Conservation (phyloP, 1,140 invertebrate species). For the Chironomus tepperi region DNA sequence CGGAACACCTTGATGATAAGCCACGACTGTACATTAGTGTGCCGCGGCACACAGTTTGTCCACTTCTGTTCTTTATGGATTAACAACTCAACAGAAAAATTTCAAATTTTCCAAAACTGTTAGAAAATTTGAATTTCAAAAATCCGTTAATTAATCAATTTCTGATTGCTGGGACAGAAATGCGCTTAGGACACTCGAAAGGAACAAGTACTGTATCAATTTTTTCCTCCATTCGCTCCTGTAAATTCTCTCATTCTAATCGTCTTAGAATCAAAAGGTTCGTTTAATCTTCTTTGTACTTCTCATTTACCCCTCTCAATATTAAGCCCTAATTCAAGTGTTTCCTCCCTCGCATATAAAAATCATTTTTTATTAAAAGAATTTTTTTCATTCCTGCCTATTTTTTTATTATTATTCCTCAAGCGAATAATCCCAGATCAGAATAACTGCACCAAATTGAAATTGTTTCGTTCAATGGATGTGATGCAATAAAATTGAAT, state of each 20-base stretch:
- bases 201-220: background rate
- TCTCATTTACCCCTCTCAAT: background rate
- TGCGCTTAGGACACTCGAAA: background rate
- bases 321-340: background rate
- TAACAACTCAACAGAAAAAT: no score
- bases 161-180: no score
- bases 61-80: no score
- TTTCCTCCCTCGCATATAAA: background rate
- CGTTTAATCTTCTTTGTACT: background rate
- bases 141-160: background rate
- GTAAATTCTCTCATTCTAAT: background rate
- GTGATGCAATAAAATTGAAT: background rate
- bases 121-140: background rate
- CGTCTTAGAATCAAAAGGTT: constrained; percentile 1
- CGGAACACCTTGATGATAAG: no score
- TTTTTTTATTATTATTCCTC: background rate
- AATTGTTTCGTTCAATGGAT: background rate
- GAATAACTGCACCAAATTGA: constrained; percentile 19
- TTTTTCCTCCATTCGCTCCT: background rate
- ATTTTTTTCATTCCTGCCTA: background rate
- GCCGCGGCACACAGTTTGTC: no score
- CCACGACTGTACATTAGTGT: no score
- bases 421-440: constrained; percentile 19
- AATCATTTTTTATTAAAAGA: background rate
- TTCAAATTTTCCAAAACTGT: background rate